Conservation (phyloP, 2,113 vertebrate genomes). For the Phylloscopus whistleri region DNA sequence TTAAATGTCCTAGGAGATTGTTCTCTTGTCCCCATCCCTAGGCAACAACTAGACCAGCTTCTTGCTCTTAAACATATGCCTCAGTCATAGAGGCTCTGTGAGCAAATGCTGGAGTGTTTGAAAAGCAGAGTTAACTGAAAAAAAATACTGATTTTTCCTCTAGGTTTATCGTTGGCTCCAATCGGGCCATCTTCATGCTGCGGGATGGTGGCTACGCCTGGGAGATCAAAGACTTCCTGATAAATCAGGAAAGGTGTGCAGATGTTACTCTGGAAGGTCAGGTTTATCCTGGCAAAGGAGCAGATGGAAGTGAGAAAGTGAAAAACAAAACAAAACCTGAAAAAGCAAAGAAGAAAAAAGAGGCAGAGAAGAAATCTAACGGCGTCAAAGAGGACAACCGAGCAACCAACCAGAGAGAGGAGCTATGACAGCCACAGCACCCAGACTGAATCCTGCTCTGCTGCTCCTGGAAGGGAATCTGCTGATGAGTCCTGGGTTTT, state of each 20-base stretch:
- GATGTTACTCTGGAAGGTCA: slow-evolving; percentile 97
- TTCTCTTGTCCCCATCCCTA: background rate
- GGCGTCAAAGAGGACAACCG: slow-evolving; percentile 72
- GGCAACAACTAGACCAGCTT: background rate
- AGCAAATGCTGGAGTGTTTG: background rate
- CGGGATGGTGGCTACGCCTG: slow-evolving; percentile 91
- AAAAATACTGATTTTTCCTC: background rate
- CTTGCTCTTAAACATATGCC: background rate
- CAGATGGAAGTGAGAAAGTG: slow-evolving; percentile 61
- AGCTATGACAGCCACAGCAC: slow-evolving; percentile 72
- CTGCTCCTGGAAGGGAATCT: background rate
- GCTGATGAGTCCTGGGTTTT: background rate
- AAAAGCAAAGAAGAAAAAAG: slow-evolving; percentile 82
- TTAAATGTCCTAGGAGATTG: background rate
- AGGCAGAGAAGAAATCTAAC: slow-evolving; percentile 46
- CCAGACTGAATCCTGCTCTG: background rate
- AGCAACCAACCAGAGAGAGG: slow-evolving; percentile 73
- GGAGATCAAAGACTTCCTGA: slow-evolving; percentile 96
- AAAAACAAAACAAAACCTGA: slow-evolving; percentile 75
- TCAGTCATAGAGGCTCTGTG: background rate
- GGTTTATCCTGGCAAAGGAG: slow-evolving; percentile 89
- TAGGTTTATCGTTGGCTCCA: slow-evolving; percentile 97
- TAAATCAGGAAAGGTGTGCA: slow-evolving; percentile 85
- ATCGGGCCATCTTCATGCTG: slow-evolving; percentile 97
- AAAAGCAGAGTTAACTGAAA: background rate